These are phyloP conservation scores for Spatulosminthurus flaviceps DNA, from an alignment of 2,888 invertebrate genomes.

Conservation along the genomic window DNA sequence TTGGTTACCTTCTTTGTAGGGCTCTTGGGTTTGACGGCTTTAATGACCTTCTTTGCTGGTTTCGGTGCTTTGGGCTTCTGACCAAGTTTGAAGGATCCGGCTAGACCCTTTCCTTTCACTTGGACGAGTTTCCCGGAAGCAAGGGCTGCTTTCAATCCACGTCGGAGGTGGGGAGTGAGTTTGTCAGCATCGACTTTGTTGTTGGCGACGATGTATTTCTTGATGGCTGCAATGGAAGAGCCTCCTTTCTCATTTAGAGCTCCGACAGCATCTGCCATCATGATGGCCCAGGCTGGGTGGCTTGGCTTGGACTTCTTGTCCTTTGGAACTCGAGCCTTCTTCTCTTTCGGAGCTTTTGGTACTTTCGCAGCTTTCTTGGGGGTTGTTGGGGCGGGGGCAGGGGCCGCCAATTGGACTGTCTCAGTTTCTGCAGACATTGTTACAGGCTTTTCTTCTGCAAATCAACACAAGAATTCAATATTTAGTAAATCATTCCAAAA, in stretches of 20 bases:
- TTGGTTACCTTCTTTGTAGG: conserved; percentile 15
- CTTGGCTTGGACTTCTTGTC: not conserved
- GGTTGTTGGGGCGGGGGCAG: conserved; percentile 43
- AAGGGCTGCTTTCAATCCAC: conserved; percentile 55
- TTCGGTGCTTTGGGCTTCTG: conserved; percentile 44
- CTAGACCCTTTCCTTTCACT: conserved; percentile 58
- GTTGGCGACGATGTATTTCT: conserved; percentile 59
- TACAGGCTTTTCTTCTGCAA: too few species aligned
- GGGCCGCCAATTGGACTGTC: conserved; percentile 34
- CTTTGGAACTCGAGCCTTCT: conserved; percentile 4
- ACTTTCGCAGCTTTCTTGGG: conserved; percentile 45
- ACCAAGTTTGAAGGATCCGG: conserved; percentile 55
- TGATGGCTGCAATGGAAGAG: conserved; percentile 57
- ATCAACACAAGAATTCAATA: too few species aligned
- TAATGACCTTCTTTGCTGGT: conserved; percentile 48
- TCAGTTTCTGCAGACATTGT: conserved; percentile 38
- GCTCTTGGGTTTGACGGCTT: not conserved
- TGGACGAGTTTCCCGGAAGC: conserved; percentile 51
- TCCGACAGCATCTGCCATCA: conserved; percentile 56
- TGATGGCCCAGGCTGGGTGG: conserved; percentile 57
- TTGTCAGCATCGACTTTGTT: conserved; percentile 55
- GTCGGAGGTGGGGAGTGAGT: conserved; percentile 49
- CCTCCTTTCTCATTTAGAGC: conserved; percentile 58
- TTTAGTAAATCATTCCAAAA: too few species aligned
- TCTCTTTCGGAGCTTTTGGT: conserved; percentile 42